Evolutionary conservation across 2,888 invertebrate genomes (phyloP).

Genomic region (Drosophila testacea): DNA sequence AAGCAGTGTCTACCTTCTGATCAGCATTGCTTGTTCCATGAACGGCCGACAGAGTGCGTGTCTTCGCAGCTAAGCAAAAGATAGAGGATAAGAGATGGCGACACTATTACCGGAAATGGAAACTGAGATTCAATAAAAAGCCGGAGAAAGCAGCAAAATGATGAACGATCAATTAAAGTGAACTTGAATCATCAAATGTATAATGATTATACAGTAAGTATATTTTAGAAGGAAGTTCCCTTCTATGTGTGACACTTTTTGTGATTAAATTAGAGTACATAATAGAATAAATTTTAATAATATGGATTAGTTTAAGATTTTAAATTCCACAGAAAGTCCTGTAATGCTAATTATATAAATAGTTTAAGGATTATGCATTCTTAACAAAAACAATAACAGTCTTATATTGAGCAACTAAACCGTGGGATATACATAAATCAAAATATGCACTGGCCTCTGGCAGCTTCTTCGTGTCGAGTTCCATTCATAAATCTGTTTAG

Average conservation of each 20-base stretch:
- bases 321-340: neutral
- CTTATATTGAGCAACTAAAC: constrained; percentile 24
- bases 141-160: neutral
- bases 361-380: neutral
- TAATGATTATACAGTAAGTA: neutral
- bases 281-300: neutral
- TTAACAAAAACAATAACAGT: neutral
- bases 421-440: constrained; percentile 11
- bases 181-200: neutral
- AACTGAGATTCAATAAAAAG: neutral
- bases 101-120: neutral
- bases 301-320: neutral
- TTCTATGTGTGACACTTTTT: too few species aligned
- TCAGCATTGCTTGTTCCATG: neutral
- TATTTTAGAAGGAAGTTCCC: neutral
- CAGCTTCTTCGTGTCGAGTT: neutral
- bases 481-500: constrained; percentile 21
- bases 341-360: neutral
- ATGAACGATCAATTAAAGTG: too few species aligned
- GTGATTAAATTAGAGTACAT: too few species aligned
- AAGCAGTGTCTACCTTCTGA: neutral
- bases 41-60: neutral
- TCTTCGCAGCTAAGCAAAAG: neutral
- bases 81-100: neutral
- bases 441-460: neutral